Conservation (phyloP, 2,797 vertebrate genomes). For the Naso thynnoides region DNA sequence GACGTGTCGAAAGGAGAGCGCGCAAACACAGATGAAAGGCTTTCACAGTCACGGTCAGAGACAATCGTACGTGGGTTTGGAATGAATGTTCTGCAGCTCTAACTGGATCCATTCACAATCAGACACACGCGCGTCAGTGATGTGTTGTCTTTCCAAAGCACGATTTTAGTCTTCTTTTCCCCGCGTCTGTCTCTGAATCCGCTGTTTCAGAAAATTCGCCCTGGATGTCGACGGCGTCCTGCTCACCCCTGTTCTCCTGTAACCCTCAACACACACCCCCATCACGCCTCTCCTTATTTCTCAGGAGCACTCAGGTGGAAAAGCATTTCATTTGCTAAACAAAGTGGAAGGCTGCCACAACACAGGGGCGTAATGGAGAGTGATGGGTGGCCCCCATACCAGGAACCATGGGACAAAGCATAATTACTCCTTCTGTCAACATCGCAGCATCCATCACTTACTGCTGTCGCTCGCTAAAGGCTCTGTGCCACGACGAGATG, state of each 20-base stretch:
- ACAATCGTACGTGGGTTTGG: constrained; percentile 4
- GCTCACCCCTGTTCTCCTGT: constrained; percentile 17
- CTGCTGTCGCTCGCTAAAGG: constrained; percentile 58
- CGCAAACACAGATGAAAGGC: constrained; percentile 30
- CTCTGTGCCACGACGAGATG: constrained; percentile 20
- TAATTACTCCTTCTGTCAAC: constrained; percentile 85
- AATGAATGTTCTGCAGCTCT: constrained; percentile 3
- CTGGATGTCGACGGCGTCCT: background rate
- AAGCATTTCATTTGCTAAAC: constrained; percentile 86
- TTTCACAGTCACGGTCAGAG: background rate
- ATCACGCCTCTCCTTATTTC: constrained; percentile 65
- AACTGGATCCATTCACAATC: background rate
- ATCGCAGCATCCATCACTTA: constrained; percentile 79
- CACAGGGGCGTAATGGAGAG: constrained; percentile 83
- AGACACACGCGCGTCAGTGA: background rate
- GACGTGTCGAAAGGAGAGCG: constrained; percentile 9
- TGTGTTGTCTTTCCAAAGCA: constrained; percentile 3
- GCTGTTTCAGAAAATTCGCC: background rate
- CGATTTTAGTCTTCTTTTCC: background rate
- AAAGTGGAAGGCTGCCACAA: constrained; percentile 84
- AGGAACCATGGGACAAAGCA: constrained; percentile 77
- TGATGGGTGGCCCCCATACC: constrained; percentile 80
- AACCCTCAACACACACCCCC: constrained; percentile 34
- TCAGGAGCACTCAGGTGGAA: constrained; percentile 74
- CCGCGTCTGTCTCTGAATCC: background rate